Base-by-base conservation (phyloP, 2,113 vertebrate species). In the Conger conger region DNA sequence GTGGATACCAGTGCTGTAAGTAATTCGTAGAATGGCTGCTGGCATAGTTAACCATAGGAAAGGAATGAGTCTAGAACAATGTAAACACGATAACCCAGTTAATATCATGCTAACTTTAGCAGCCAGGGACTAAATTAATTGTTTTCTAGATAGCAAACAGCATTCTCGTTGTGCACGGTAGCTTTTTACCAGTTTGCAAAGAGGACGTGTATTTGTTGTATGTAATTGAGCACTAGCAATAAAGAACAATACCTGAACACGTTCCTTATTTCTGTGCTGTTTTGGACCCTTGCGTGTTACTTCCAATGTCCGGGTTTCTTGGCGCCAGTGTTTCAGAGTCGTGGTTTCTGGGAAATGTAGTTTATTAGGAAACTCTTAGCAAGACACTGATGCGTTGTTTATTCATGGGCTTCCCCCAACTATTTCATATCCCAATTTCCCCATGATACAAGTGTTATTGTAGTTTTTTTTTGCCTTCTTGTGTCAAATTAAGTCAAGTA, bases 331-430 rank as follows among this genome's bases (percentile, higher is more conserved):
- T 16, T 33, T 63, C 0, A 7, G 8, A 37, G 33, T 23, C n/a
- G 30, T 63, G 40, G 13, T 16, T 53, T 81, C 79, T 85, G 84
- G 84, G 84, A 76, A 76, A 73, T 80, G 84, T 85, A 85, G 84
- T 85, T 50, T 35, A 6, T 9, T 76, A 30, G 18, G 18, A 45
- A 40, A 77, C n/a, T 1, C 45, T 15, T 13, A 50, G 45, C 45
- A 50, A 50, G 45, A 9, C 45, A 50, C 8, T 11, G 45, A 11
- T 13, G 45, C 45, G 45, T 13, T 15, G 45, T 50, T 42, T 50
- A 50, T 50, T 50, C 1, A 50, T 50, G 45, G 7, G 11, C 45
- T 7, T 15, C 45, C 45, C 11, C 9, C 45, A 50, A 50, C 45
- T 50, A 11, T 50, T 50, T 50, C 11, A 50, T 15, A 1, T 15